Base-by-base conservation (phyloP, 2,113 vertebrate species). In the Oophaga pumilio region DNA sequence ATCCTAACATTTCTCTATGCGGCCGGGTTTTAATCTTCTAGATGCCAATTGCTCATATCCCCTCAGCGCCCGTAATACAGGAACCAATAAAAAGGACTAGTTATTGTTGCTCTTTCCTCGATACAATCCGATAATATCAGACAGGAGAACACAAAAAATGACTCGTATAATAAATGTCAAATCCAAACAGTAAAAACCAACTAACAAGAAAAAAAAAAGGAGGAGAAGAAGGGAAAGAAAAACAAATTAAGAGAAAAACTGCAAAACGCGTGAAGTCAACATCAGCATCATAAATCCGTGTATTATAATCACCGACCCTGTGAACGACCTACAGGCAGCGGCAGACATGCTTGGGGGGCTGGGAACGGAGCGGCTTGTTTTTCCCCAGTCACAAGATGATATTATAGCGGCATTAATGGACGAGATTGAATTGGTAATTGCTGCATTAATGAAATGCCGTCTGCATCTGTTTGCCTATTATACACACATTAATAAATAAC, bases 111-210 rank as follows among this genome's bases (percentile, higher is more conserved):
- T 82, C 20, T 26, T 66, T 82, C 80, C 33, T 49, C 33, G 17
- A 66, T 20, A 26, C 62, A 50, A 60, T 82, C 76, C 24, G n/a
- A 82, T 82, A 66, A 82, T 68, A 68, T 49, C 66, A 82, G 60
- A 66, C 80, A 64, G 59, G 59, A 52, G 43, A 82, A 82, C 33
- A 82, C 60, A 66, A 33, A 82, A 82, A 82, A 82, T 82, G 60
- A 84, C 82, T 69, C 13, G 82, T 84, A 71, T 84, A 56, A 84
- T 84, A 84, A 84, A 84, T 84, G 82, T 84, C 64, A 84, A 56
- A 71, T 71, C 66, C 52, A 73, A 20, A 33, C 82, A 50, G 24
- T 84, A 84, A 84, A 43, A 84, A 69, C n/a, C 66, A 12, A 7
- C 64, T 57, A 71, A 84, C 62, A 73, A 84, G 82, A 57, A 26